A percentile compares a stretch with the other conserved stretches of the same genome.
Conservation (phyloP, 2,888 invertebrate species). For the Thymelicus sylvestris region DNA sequence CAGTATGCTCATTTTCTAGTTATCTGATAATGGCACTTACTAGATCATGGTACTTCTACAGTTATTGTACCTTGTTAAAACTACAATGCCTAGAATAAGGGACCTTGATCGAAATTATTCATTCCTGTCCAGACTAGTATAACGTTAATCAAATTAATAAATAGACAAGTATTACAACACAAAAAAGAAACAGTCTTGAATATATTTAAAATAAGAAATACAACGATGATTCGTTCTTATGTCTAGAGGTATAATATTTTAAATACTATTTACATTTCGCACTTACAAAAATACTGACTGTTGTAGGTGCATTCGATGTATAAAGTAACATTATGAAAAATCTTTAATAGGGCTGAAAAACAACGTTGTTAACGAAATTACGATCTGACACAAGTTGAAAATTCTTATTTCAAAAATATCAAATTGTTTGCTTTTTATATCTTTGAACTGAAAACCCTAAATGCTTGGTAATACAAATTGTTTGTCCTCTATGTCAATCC, state of each 20-base stretch:
- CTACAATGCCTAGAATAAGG: slow-evolving; percentile 48
- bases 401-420: neutral
- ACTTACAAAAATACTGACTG: slow-evolving; percentile 44
- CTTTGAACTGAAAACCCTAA: neutral
- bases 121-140: slow-evolving; percentile 37
- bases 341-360: neutral
- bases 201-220: slow-evolving; percentile 34
- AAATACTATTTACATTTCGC: slow-evolving; percentile 36
- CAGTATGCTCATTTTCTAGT: slow-evolving; percentile 23
- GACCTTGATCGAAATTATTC: slow-evolving; percentile 43
- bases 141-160: slow-evolving; percentile 38
- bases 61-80: slow-evolving; percentile 29
- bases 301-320: slow-evolving; percentile 22
- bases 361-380: neutral
- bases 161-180: slow-evolving; percentile 30
- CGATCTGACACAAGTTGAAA: neutral
- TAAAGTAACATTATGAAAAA: slow-evolving; percentile 6
- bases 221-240: slow-evolving; percentile 28
- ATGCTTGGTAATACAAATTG: neutral
- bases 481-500: neutral
- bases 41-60: slow-evolving; percentile 28
- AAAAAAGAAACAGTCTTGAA: slow-evolving; percentile 36
- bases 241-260: slow-evolving; percentile 16
- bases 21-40: slow-evolving; percentile 38
- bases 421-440: neutral